Evolutionary conservation across 2,797 vertebrate genomes (phyloP).

Genomic region (Sardinella longiceps): DNA sequence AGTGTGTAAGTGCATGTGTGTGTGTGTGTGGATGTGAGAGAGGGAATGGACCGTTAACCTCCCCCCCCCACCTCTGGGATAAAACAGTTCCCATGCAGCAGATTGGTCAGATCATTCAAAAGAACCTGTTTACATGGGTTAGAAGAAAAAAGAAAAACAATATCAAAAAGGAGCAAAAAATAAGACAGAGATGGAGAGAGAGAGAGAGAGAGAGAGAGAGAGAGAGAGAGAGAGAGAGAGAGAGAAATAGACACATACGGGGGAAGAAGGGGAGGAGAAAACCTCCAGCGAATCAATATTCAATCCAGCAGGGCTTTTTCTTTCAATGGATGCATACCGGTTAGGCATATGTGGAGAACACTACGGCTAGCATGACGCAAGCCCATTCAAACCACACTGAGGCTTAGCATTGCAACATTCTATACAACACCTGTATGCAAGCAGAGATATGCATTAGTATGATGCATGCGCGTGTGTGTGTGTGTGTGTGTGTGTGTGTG

Average conservation of each 20-base stretch:
- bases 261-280: slow-evolving; percentile 51
- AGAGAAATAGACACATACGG: slow-evolving; percentile 46
- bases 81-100: slow-evolving; percentile 63
- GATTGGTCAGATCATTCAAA: slow-evolving; percentile 70
- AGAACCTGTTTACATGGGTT: slow-evolving; percentile 66
- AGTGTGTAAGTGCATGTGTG: neutral
- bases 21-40: slow-evolving; percentile 23
- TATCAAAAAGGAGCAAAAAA: neutral
- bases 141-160: neutral
- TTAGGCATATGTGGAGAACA: slow-evolving; percentile 44
- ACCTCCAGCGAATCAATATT: slow-evolving; percentile 62
- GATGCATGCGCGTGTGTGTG: too few species aligned
- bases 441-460: neutral
- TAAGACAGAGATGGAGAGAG: neutral
- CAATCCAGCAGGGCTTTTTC: slow-evolving; percentile 34
- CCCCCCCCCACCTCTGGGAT: slow-evolving; percentile 27
- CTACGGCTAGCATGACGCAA: neutral
- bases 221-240: slow-evolving; percentile 36
- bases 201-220: slow-evolving; percentile 28
- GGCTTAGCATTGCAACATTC: neutral
- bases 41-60: slow-evolving; percentile 27
- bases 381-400: neutral
- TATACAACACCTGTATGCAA: neutral
- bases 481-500: neutral
- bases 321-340: neutral